Evolutionary conservation across 2,888 invertebrate species (phyloP), one percentile per base, ranked within the genome.

Genomic region (Eucriotettix oculatus): DNA sequence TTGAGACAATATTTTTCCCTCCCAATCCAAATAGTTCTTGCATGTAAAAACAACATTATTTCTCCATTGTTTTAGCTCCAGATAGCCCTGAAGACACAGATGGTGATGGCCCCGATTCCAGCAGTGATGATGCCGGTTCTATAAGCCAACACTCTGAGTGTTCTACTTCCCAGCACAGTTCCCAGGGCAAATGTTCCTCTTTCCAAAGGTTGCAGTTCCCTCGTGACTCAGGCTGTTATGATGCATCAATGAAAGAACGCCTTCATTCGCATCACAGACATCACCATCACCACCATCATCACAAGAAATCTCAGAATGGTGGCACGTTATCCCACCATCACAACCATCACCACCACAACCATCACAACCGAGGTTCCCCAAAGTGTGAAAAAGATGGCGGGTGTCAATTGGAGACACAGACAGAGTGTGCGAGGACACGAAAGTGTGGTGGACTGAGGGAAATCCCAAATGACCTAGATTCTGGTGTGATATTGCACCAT

Each of bases 211-310:
- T 86, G 16, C 87, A 88, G 68, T 87, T 87, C 72, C 86, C 87
- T 10, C 80, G 88, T n/a, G 88, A 88, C 71, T 88, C 87, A 1
- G 88, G 88, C 56, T 88, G 87, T 71, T 88, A 88, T 68, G 88
- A 88, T 72, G 82, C 77, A 29, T 59, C 61, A 56, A 57, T 54
- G 43, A 58, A 48, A 54, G 59, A 54, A 44, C 61, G n/a, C 53
- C 54, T 42, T 17, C 52, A 44, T 53, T 55, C 57, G 14, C 57
- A 48, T 40, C 57, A 48, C 40, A 48, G 16, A 52, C 58, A 55
- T 42, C 58, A 52, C 52, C 56, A 43, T 57, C 60, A 56, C 52
- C 57, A 29, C 43, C 54, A 53, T 42, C 54, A 54, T 16, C 55
- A 55, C 42, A 55, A 55, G 54, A 48, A 58, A 44, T 52, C 52